A percentile compares a stretch with the other conserved stretches of the same genome.
phyloP scores from a whole-genome alignment of 2,888 invertebrate genomes.

The Phalangium opilio region DNA sequence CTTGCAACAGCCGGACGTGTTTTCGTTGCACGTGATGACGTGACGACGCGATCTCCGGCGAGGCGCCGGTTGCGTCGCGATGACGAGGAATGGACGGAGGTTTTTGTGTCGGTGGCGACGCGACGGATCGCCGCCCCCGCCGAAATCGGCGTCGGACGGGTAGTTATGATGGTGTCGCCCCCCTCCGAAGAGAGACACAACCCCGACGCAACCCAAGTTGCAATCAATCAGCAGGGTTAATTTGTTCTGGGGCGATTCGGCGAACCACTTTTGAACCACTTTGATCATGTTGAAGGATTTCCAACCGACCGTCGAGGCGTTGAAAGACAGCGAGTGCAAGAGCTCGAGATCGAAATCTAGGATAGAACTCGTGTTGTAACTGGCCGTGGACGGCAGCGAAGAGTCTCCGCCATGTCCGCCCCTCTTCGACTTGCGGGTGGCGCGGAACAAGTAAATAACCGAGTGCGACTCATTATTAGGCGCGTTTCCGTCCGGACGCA shows the following conservation, averaged over 20 bases:
- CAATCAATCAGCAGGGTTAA: conserved; percentile 54
- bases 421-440: conserved; percentile 26
- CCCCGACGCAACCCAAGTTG: conserved; percentile 27
- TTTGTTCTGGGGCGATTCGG: conserved; percentile 32
- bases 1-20: conserved; percentile 55
- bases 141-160: neutral
- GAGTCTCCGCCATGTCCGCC: conserved; percentile 2
- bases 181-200: conserved; percentile 23
- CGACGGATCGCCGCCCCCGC: neutral
- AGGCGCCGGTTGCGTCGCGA: conserved; percentile 54
- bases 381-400: neutral
- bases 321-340: conserved; percentile 32
- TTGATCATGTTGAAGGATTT: conserved; percentile 68
- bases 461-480: neutral
- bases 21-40: conserved; percentile 57
- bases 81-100: conserved; percentile 66
- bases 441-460: conserved; percentile 55
- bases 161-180: conserved; percentile 17
- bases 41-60: conserved; percentile 50
- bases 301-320: conserved; percentile 56
- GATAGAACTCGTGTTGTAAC: conserved; percentile 22
- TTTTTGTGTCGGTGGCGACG: conserved; percentile 12
- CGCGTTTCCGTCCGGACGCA: conserved; percentile 33
- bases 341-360: no score
- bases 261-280: conserved; percentile 56